Evolutionary conservation across 1,140 invertebrate species (phyloP).

Genomic region (Leptestheria dahalacensis): DNA sequence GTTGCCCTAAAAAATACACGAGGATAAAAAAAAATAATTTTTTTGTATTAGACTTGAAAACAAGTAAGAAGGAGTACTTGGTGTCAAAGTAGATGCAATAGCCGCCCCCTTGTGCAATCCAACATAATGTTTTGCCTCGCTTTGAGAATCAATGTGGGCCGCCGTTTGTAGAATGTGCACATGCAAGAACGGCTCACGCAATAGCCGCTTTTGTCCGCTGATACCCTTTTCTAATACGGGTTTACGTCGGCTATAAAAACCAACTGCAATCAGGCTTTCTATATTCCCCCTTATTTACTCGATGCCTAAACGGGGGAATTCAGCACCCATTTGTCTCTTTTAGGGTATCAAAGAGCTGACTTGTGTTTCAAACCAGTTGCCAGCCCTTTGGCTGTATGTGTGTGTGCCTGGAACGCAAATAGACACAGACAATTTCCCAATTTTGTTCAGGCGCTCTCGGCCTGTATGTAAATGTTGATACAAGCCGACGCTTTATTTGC

Average conservation of each 20-base stretch:
- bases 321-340: too few relatives aligned
- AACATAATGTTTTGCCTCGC: not conserved
- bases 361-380: too few relatives aligned
- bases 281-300: too few relatives aligned
- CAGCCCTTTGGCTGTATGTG: not conserved
- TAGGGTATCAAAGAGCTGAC: too few relatives aligned
- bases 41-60: too few relatives aligned
- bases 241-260: not conserved
- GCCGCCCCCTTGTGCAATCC: not conserved
- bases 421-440: not conserved
- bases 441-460: not conserved
- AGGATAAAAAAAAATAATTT: too few relatives aligned
- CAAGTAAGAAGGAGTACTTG: too few relatives aligned
- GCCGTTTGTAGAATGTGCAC: not conserved
- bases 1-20: too few relatives aligned
- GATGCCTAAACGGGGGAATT: too few relatives aligned
- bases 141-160: not conserved
- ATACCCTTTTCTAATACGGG: not conserved
- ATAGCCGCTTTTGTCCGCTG: not conserved
- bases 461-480: not conserved
- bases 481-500: not conserved
- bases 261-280: not conserved
- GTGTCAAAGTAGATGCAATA: too few relatives aligned
- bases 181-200: not conserved
- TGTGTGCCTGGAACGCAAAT: not conserved